phyloP scores from a whole-genome alignment of 2,888 invertebrate species.

The Cinara cedri region DNA sequence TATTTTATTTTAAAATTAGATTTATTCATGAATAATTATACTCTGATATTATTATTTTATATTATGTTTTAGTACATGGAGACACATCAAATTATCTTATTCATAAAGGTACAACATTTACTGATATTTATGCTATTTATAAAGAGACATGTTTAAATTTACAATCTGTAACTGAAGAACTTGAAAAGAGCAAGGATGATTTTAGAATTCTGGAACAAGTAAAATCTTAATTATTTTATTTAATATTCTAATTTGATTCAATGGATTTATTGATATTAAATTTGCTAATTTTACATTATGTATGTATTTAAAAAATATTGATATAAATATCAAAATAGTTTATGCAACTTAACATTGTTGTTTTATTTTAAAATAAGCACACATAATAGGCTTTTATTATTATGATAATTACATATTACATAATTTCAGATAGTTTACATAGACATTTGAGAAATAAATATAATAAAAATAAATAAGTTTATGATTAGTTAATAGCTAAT shows the following conservation, averaged over 20 bases:
- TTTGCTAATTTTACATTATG: too few relatives aligned
- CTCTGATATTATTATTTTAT: neutral
- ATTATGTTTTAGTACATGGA: conserved; percentile 22
- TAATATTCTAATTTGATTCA: too few relatives aligned
- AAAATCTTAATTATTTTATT: neutral
- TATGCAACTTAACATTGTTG: too few relatives aligned
- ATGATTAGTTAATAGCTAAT: too few relatives aligned
- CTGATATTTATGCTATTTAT: conserved; percentile 51
- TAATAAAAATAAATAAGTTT: too few relatives aligned
- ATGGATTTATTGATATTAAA: too few relatives aligned
- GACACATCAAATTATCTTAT: conserved; percentile 38
- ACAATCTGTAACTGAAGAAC: conserved; percentile 24
- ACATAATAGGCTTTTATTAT: neutral
- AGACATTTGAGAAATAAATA: too few relatives aligned
- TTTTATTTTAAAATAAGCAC: too few relatives aligned
- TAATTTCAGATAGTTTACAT: too few relatives aligned
- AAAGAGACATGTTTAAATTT: conserved; percentile 35
- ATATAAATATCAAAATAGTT: too few relatives aligned
- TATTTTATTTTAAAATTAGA: neutral
- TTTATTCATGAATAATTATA: conserved; percentile 11
- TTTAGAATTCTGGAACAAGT: conserved; percentile 41
- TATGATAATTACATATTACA: too few relatives aligned
- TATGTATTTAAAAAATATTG: too few relatives aligned
- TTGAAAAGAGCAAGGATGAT: conserved; percentile 26
- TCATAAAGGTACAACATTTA: conserved; percentile 35